Conservation (phyloP, 2,888 invertebrate species). For the Habrosyne pyritoides region DNA sequence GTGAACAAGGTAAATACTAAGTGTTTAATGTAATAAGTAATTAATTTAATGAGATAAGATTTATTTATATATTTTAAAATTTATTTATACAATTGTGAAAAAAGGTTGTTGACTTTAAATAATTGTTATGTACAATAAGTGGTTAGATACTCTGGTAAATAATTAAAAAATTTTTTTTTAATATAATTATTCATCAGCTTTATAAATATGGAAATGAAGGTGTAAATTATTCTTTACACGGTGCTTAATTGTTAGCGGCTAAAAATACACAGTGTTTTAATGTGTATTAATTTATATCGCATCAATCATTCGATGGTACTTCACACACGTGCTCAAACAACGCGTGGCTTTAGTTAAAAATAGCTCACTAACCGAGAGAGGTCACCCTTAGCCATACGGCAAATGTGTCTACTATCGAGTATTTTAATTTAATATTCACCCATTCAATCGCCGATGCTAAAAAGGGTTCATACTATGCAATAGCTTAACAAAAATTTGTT, state of each 20-base stretch:
- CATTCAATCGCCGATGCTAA: too few relatives aligned
- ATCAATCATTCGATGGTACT: conserved; percentile 9
- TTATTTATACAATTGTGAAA: too few relatives aligned
- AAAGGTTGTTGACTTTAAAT: too few relatives aligned
- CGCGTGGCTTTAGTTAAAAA: conserved; percentile 11
- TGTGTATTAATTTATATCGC: conserved; percentile 7
- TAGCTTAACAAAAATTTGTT: too few relatives aligned
- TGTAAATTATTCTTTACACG: background rate
- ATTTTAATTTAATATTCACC: background rate
- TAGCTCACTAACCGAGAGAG: conserved; percentile 8
- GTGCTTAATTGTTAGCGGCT: conserved; percentile 8
- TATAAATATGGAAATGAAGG: background rate
- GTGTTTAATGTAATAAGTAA: too few relatives aligned
- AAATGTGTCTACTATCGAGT: conserved; percentile 1
- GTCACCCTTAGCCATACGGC: conserved; percentile 4
- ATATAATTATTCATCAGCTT: background rate
- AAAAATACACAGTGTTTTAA: background rate
- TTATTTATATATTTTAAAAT: too few relatives aligned
- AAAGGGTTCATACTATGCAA: too few relatives aligned
- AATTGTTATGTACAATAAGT: too few relatives aligned
- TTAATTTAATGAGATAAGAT: too few relatives aligned
- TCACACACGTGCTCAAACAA: conserved; percentile 10
- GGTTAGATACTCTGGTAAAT: background rate
- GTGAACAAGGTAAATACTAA: too few relatives aligned
- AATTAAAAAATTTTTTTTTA: background rate